Conservation (phyloP, 2,797 vertebrate species). For the Sebastes goodei region DNA sequence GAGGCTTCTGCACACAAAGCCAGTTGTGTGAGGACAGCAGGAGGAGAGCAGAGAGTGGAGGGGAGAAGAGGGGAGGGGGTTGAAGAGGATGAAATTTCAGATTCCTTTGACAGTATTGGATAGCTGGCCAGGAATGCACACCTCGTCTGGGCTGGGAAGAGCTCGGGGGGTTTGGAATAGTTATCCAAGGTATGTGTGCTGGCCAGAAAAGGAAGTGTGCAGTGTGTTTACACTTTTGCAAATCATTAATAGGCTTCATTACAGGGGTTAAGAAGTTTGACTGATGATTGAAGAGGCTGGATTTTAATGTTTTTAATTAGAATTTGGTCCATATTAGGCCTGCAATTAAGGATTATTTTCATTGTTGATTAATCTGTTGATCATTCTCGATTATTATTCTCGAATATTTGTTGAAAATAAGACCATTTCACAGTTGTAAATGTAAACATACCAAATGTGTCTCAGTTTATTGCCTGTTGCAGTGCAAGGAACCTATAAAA, state of each 20-base stretch:
- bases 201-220: slow-evolving; percentile 13
- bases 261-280: not conserved
- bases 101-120: slow-evolving; percentile 72
- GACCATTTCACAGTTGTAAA: too few relatives aligned
- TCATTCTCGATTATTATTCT: not conserved
- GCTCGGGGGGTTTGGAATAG: slow-evolving; percentile 54
- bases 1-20: not conserved
- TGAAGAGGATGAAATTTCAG: slow-evolving; percentile 77
- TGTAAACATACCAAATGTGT: too few relatives aligned
- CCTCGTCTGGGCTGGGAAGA: slow-evolving; percentile 63
- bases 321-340: not conserved
- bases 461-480: too few relatives aligned
- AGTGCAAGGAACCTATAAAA: too few relatives aligned
- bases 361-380: not conserved
- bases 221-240: slow-evolving; percentile 35
- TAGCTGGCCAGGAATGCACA: slow-evolving; percentile 72
- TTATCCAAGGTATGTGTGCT: slow-evolving; percentile 46
- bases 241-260: slow-evolving; percentile 22
- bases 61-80: slow-evolving; percentile 10
- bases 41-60: slow-evolving; percentile 14
- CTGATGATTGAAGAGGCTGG: not conserved
- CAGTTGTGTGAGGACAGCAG: slow-evolving; percentile 1
- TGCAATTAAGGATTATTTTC: not conserved
- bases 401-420: not conserved
- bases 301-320: not conserved